Evolutionary conservation across 2,113 vertebrate species (phyloP), one percentile per base, ranked within the genome.

Genomic region (Cacatua alba): DNA sequence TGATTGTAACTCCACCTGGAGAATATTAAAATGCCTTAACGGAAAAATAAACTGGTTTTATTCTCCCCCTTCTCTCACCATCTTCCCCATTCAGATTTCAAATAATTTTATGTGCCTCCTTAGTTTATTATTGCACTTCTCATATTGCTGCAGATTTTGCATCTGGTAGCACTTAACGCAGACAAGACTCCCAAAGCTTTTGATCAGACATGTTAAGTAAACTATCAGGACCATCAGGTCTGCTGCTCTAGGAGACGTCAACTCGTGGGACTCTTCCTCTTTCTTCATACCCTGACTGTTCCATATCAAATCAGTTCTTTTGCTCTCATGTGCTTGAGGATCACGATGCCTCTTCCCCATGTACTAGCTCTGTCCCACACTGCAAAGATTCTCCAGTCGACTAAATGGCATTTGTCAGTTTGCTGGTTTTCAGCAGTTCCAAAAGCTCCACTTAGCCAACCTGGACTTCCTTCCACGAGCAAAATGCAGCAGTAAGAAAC

Each of bases 11-110:
- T 94, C 90, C 83, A 91, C 67, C 19, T 0, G 0, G 94, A 87
- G 86, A 95, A 92, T 87, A 95, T 95, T 92, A 88, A 97, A 69
- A 94, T 92, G 88, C 90, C 78, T 86, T 95, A 91, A 96, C 96
- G 83, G 86, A 94, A 94, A 95, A 92, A 96, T 94, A 95, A 95
- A 91, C 96, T 76, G 78, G 49, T 94, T 96, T 96, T 80, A 67
- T 94, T 87, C 88, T 84, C 46, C 63, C 17, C n/a, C n/a, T 89
- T 91, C 82, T 67, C 75, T 96, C 63, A 70, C 67, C 25, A 65
- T 83, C 82, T 91, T 91, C 63, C 59, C 70, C 28, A 62, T 92
- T 95, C 78, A 63, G 91, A 88, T 96, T 97, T 95, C 83, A 94
- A 59, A 85, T 94, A 96, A 76, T 74, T 95, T 89, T 62, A 76